Conservation (phyloP, 1,140 invertebrate genomes). For the Kradibia gibbosae region DNA sequence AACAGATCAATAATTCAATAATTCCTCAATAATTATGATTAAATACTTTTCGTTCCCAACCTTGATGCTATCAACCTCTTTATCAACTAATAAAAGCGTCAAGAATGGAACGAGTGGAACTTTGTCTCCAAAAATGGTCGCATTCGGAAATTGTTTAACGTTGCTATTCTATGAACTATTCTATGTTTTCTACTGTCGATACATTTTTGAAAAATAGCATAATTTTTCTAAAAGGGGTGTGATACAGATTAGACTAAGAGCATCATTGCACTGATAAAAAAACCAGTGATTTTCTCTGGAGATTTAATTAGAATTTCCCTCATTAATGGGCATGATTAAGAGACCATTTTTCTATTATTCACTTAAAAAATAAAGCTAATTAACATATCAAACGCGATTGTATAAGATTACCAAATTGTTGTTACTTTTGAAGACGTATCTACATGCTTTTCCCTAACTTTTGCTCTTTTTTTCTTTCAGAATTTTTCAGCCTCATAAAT, state of each 20-base stretch:
- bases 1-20: no score
- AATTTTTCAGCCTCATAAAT: no score
- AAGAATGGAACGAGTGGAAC: background rate
- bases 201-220: background rate
- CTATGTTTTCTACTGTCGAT: background rate
- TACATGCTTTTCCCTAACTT: no score
- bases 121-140: background rate
- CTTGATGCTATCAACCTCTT: background rate
- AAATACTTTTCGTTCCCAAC: background rate
- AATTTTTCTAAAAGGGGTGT: background rate
- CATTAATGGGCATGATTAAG: slow-evolving; percentile 38
- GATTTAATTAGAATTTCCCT: slow-evolving; percentile 57
- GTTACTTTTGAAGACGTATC: no score
- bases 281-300: slow-evolving; percentile 52
- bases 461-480: no score
- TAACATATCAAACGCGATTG: slow-evolving; percentile 55
- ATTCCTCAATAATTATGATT: no score
- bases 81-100: slow-evolving; percentile 11
- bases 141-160: slow-evolving; percentile 24
- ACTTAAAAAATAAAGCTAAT: slow-evolving; percentile 61
- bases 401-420: background rate
- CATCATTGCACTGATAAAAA: slow-evolving; percentile 48
- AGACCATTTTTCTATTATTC: slow-evolving; percentile 34
- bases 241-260: slow-evolving; percentile 8
- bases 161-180: background rate